phyloP scores from a whole-genome alignment of 2,888 invertebrate species.

The Girardia tigrina region DNA sequence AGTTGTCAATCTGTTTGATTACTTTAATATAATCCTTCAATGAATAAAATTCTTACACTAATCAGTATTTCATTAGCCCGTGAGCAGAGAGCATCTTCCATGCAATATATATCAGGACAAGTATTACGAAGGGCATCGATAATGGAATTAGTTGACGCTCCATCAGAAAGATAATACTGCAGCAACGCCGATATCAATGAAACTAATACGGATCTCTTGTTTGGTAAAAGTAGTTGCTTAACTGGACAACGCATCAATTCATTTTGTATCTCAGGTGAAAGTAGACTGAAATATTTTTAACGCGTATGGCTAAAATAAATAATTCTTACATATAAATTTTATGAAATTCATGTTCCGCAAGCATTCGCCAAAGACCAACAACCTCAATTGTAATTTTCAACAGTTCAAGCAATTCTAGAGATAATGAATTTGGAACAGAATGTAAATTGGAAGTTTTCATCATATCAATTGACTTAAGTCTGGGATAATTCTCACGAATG shows the following conservation, averaged over 20 bases:
- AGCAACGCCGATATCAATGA: constrained; percentile 70
- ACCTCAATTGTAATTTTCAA: constrained; percentile 51
- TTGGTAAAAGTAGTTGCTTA: constrained; percentile 58
- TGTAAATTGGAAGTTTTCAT: background rate
- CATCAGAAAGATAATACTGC: constrained; percentile 79
- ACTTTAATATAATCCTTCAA: too few relatives aligned
- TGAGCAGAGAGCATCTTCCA: constrained; percentile 85
- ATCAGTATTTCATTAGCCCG: constrained; percentile 75
- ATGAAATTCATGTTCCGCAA: constrained; percentile 79
- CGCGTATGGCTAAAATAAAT: background rate
- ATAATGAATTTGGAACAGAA: background rate
- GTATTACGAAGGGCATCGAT: constrained; percentile 70
- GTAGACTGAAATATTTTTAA: constrained; percentile 14
- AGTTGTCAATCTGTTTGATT: background rate
- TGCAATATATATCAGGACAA: constrained; percentile 79
- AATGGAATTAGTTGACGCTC: constrained; percentile 80
- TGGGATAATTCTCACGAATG: constrained; percentile 59
- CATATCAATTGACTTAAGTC: constrained; percentile 41
- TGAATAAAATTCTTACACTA: background rate
- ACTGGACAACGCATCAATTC: constrained; percentile 56
- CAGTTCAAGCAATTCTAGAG: constrained; percentile 6
- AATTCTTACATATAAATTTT: constrained; percentile 52
- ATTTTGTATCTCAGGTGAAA: constrained; percentile 53
- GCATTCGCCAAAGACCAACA: constrained; percentile 75
- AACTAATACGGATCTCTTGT: constrained; percentile 50